Evolutionary conservation across 2,888 invertebrate genomes (phyloP), one percentile per base, ranked within the genome.

Genomic region (Cerceris ruficornis): DNA sequence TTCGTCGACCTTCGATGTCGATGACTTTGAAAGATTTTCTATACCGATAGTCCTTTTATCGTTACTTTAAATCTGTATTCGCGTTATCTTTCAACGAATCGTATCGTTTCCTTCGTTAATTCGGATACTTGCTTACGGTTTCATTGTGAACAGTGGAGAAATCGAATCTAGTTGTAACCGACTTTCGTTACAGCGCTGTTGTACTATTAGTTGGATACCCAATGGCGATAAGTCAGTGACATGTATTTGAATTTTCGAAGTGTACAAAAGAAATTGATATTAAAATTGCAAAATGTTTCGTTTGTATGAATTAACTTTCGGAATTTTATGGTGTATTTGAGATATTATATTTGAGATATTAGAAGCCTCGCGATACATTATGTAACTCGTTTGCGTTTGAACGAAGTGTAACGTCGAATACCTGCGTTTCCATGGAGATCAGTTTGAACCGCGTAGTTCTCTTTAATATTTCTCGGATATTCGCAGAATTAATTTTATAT

Each of bases 391-490:
- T 42, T 49, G 46, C 11, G 11, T 42, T 54, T 54, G 39, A n/a
- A 17, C 50, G n/a, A 49, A 69, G 50, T 66, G 66, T 69, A 46
- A 50, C 54, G 15, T 50, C 1, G 11, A 55, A 49, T 8, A 39
- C 15, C 13, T 28, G 39, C 57, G 85, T 87, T 86, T 61, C 85
- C 80, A 86, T 86, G 80, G 82, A 79, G 84, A 83, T 83, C 55
- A 55, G 69, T 72, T 81, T 76, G 74, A 84, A 77, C 54, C 55
- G 52, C 61, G 50, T 57, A 57, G 61, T 60, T 73, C 75, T 69
- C 72, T 75, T 82, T 78, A 59, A 75, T 78, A 77, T 66, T 62
- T 54, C n/a, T 72, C 70, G 60, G 50, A 59, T 75, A 67, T 80
- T 79, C 75, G n/a, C 43, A 43, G 15, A 46, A 66, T 68, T 80